Conservation (phyloP, 2,888 invertebrate species). For the Philereme transversata region DNA sequence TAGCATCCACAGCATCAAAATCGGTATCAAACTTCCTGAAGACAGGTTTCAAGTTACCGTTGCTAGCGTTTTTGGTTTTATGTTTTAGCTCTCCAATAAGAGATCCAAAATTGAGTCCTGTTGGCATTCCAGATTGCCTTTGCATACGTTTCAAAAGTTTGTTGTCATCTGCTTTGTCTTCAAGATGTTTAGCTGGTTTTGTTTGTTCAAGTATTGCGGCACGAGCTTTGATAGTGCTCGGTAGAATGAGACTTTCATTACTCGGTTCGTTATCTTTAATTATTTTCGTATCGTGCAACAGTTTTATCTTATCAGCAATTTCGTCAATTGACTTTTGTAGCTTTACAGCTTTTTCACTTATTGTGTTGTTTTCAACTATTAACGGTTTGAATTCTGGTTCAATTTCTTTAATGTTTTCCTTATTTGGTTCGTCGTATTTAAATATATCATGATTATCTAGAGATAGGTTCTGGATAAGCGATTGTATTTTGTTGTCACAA, state of each 20-base stretch:
- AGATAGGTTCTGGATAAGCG: constrained; percentile 74
- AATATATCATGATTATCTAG: constrained; percentile 59
- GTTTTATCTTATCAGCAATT: constrained; percentile 58
- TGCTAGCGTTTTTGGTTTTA: constrained; percentile 67
- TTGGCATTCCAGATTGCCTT: constrained; percentile 66
- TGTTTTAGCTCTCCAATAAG: constrained; percentile 76
- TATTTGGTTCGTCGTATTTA: constrained; percentile 41
- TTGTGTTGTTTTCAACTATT: constrained; percentile 41
- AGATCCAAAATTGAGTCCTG: constrained; percentile 72
- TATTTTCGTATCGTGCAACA: constrained; percentile 44
- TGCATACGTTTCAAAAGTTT: constrained; percentile 65
- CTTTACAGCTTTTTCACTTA: constrained; percentile 54
- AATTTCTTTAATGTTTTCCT: constrained; percentile 37
- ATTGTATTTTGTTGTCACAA: constrained; percentile 74
- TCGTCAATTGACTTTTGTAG: constrained; percentile 58
- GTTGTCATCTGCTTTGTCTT: constrained; percentile 42
- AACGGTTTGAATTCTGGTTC: constrained; percentile 43
- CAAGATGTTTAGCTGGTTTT: constrained; percentile 23
- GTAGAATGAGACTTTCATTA: constrained; percentile 32
- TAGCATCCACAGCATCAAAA: constrained; percentile 55
- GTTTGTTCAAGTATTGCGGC: constrained; percentile 18
- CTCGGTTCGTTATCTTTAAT: constrained; percentile 30
- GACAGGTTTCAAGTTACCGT: constrained; percentile 71
- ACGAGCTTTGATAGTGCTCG: constrained; percentile 29
- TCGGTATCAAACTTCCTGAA: constrained; percentile 74